Conservation (phyloP, 1,140 invertebrate genomes). For the Hyles vespertilio region DNA sequence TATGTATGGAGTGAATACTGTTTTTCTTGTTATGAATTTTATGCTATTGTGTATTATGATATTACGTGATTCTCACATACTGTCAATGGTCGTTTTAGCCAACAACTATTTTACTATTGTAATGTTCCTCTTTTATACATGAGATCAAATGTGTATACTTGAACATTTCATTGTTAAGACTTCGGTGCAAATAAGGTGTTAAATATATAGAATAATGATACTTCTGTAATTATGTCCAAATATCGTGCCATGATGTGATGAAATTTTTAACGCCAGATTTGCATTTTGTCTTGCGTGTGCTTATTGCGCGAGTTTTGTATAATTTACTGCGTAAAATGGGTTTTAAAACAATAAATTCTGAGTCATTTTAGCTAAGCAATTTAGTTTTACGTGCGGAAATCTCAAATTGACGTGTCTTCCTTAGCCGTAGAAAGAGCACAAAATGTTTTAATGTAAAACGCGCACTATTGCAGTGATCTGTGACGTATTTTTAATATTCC, state of each 20-base stretch:
- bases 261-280: too few species aligned
- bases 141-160: neutral
- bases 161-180: slow-evolving; percentile 2
- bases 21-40: too few species aligned
- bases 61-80: too few species aligned
- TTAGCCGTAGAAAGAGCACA: slow-evolving; percentile 1
- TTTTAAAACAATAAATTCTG: too few species aligned
- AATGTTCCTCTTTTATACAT: slow-evolving; percentile 1
- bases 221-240: too few species aligned
- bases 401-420: slow-evolving; percentile 8
- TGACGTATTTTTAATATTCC: neutral
- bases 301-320: too few species aligned
- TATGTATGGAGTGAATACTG: too few species aligned
- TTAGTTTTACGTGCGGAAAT: neutral
- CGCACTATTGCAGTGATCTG: neutral
- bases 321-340: too few species aligned
- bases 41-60: too few species aligned
- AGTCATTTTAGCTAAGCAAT: neutral
- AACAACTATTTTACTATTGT: neutral
- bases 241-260: too few species aligned
- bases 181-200: slow-evolving; percentile 7
- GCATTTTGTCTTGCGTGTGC: too few species aligned
- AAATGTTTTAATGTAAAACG: neutral
- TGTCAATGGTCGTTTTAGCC: too few species aligned
- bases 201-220: slow-evolving; percentile 2